Base-by-base conservation (phyloP, 1,140 invertebrate species). In the Calycopis cecrops region DNA sequence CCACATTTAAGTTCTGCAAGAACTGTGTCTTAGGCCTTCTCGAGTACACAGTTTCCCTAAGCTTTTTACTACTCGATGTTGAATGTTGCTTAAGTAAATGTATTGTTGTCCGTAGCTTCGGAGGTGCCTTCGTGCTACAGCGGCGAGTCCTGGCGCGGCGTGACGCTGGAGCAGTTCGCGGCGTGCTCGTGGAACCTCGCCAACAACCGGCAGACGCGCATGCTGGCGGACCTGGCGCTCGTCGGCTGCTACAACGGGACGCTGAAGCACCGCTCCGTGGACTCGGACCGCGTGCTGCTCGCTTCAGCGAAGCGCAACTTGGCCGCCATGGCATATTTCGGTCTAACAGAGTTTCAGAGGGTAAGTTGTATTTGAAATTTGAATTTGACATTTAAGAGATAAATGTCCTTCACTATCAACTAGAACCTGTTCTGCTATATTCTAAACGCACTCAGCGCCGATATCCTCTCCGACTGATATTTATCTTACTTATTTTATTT, bases 221-320 rank as follows among this genome's bases (percentile, higher is more conserved):
- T 99, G 98, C 83, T 99, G 59, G 96, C 98, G 35, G 96, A 99
- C 90, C 88, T 99, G 59, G 94, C 94, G 53, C 89, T 98, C 44
- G 93, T 99, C 14, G 96, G 97, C 52, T 99, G 98, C 87, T 99
- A 99, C 88, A 97, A 98, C 85, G 93, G 90, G 35, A 93, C 92
- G 14, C 91, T 94, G 40, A 88, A 94, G 48, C 93, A 97, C 77
- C 87, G 91, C 48, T 91, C 95, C 12, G 92, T 97, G 88, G 89
- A 99, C 59, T 92, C 94, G 35, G 97, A 96, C 87, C 96, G 98
- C 21, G 92, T 97, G 37, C 93, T 99, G 90, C 88, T 99, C 35
- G 93, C 95, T 34, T 98, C 96, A 79, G 98, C 98, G 35, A 99
- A 99, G 88, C 90, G 93, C 59, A 99, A 99, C 89, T 89, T 99